Percentiles rank a stretch among this genome's conserved stretches.
Evolutionary conservation across 2,797 vertebrate genomes (phyloP).

Genomic region (Helostoma temminkii): DNA sequence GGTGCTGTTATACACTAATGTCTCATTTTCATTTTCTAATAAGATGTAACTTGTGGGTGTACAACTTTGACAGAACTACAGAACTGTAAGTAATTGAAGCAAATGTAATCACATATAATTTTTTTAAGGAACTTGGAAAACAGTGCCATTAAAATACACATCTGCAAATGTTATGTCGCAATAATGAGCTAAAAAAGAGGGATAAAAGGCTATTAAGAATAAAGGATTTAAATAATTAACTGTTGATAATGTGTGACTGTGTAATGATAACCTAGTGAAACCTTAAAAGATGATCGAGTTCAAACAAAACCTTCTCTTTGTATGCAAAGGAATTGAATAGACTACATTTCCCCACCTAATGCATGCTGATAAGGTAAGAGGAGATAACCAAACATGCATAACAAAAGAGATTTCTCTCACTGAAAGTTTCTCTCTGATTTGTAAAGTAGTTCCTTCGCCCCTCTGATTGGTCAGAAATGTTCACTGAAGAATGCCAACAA

Average conservation of each 20-base stretch:
- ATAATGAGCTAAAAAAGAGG: not conserved
- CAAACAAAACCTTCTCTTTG: conserved; percentile 68
- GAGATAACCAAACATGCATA: conserved; percentile 74
- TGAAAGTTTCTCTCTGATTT: conserved; percentile 63
- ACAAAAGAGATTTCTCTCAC: conserved; percentile 73
- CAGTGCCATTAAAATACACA: not conserved
- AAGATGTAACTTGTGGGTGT: not conserved
- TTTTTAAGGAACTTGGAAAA: not conserved
- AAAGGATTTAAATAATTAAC: conserved; percentile 41
- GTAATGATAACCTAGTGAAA: conserved; percentile 54
- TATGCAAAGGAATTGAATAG: conserved; percentile 56
- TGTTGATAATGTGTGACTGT: conserved; percentile 47
- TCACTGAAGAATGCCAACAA: conserved; percentile 73
- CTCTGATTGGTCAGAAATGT: conserved; percentile 63
- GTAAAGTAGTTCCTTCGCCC: conserved; percentile 59
- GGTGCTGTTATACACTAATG: too few relatives aligned
- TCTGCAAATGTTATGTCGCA: not conserved
- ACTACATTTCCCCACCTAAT: conserved; percentile 71
- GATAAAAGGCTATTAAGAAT: conserved; percentile 28
- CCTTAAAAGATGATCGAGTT: conserved; percentile 59
- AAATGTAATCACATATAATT: too few relatives aligned
- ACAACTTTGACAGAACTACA: too few relatives aligned
- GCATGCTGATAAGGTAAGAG: conserved; percentile 70
- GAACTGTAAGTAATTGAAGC: too few relatives aligned
- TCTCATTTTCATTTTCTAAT: too few relatives aligned